These are phyloP conservation scores for Elysia chlorotica DNA, from an alignment of 1,140 invertebrate species.

Conservation along the genomic window DNA sequence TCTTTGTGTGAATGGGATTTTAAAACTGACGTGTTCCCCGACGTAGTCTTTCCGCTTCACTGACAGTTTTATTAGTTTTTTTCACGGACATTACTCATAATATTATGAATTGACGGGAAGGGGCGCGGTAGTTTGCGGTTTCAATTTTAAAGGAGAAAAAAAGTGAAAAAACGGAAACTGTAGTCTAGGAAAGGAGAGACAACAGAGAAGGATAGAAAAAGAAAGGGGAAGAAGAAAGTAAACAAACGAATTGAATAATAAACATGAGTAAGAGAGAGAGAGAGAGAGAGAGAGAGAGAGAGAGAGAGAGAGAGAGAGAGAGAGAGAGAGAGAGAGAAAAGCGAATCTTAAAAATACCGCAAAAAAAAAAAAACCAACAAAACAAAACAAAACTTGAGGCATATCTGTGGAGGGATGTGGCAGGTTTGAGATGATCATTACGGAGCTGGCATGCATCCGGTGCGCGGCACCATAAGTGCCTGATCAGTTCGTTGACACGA, in stretches of 20 bases:
- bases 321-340: slow-evolving; percentile 2
- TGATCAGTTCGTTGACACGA: too few species aligned
- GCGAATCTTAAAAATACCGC: neutral
- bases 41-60: neutral
- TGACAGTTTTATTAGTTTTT: too few species aligned
- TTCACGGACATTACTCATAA: too few species aligned
- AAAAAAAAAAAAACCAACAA: neutral
- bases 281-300: neutral
- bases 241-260: neutral
- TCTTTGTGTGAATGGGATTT: neutral
- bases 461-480: too few species aligned
- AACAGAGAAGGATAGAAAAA: slow-evolving; percentile 2
- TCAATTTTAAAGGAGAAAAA: neutral
- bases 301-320: neutral
- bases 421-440: too few species aligned
- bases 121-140: neutral
- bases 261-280: neutral
- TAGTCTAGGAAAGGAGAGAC: neutral
- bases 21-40: neutral
- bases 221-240: neutral
- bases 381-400: too few species aligned
- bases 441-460: too few species aligned
- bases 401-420: too few species aligned
- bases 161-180: neutral
- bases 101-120: too few species aligned